Evolutionary conservation across 2,888 invertebrate species (phyloP).

Genomic region (Seira sanloemensis): DNA sequence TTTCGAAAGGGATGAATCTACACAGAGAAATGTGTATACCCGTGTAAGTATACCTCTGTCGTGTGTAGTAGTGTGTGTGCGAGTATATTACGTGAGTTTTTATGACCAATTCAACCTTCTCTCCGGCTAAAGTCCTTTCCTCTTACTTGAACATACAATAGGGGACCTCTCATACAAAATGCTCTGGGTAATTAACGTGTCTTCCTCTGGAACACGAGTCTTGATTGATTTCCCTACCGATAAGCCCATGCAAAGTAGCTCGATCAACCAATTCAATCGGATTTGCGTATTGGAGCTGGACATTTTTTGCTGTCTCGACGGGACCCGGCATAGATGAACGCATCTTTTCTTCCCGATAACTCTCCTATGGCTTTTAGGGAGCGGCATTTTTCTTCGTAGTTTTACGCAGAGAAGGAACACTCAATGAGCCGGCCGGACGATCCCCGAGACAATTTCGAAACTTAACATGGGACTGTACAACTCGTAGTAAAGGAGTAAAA

Average conservation of each 20-base stretch:
- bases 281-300: no score
- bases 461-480: slow-evolving; percentile 54
- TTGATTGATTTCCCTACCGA: no score
- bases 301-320: slow-evolving; percentile 54
- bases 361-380: slow-evolving; percentile 53
- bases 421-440: slow-evolving; percentile 56
- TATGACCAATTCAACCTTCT: slow-evolving; percentile 67
- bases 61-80: slow-evolving; percentile 12
- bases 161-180: slow-evolving; percentile 23
- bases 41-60: slow-evolving; percentile 5
- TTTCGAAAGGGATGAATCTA: background rate
- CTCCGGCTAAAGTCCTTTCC: slow-evolving; percentile 63
- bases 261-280: no score
- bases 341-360: slow-evolving; percentile 30
- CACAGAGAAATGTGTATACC: slow-evolving; percentile 14
- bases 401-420: slow-evolving; percentile 24
- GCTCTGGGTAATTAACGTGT: background rate
- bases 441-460: slow-evolving; percentile 50
- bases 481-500: slow-evolving; percentile 66
- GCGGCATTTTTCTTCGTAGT: slow-evolving; percentile 50
- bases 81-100: slow-evolving; percentile 52
- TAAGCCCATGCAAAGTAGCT: no score
- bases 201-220: background rate
- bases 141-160: slow-evolving; percentile 65
- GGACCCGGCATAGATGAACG: slow-evolving; percentile 28